Base-by-base conservation (phyloP, 1,140 invertebrate genomes). In the Popillia japonica region DNA sequence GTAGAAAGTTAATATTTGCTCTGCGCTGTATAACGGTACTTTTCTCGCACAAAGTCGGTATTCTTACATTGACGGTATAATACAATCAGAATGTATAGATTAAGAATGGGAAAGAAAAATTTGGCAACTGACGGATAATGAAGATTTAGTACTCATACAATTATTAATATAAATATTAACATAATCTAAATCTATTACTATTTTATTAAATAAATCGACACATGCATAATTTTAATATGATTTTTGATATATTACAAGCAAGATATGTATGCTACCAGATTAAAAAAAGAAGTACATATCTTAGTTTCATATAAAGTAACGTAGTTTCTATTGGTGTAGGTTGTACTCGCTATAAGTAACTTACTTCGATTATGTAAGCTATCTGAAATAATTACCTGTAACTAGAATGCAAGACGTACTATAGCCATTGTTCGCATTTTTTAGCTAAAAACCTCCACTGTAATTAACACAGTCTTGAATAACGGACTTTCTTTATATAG, bases 401-500 rank as follows among this genome's bases (percentile, higher is more conserved):
- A 34, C 22, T 68, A 22, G 17, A 11, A 68, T 23, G 27, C 22
- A 68, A 68, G 3, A 23, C 48, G 17, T 55, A 55, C 14, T 14
- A 34, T 22, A 22, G 22, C 22, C 72, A 74, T 74, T 74, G 72
- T 41, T 74, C 72, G 41, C 72, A 74, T 74, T 74, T 74, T 40
- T 74, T 22, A 68, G 27, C 27, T 74, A 74, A 74, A 74, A 74
- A 40, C 41, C 20, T 74, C 34, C 22, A 41, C 17, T 74, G 34
- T 74, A 34, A 74, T 74, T 74, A 74, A 40, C 72, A 74, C 72
- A 74, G 72, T 74, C 72, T 74, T 44, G 72, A 44, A 20, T 74
- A 74, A 74, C 72, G 72, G 72, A 74, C 41, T 74, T 41, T 41
- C 72, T 74, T 74, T 74, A 74, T 74, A 74, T 74, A 74, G 72